Evolutionary conservation across 2,888 invertebrate species (phyloP).

Genomic region (Scaptomyza caliginosa): DNA sequence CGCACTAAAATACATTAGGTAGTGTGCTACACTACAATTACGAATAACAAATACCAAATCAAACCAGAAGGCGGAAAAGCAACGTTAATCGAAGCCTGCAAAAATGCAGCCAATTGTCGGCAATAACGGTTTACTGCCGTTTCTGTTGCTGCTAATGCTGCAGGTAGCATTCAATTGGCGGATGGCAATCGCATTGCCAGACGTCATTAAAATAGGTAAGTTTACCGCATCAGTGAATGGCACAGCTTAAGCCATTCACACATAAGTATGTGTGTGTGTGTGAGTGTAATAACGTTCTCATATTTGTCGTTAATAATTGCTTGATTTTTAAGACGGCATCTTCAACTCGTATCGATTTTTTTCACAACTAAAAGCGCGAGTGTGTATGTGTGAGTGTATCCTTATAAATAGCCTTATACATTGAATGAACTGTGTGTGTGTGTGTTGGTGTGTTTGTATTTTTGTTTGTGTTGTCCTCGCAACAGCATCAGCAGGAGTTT

Average conservation of each 20-base stretch:
- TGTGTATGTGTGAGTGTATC: conserved; percentile 31
- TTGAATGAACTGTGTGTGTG: conserved; percentile 25
- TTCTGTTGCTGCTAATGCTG: conserved; percentile 43
- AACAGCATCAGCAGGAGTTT: background rate
- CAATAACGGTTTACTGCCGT: conserved; percentile 22
- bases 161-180: conserved; percentile 40
- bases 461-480: conserved; percentile 37
- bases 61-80: background rate
- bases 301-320: conserved; percentile 1
- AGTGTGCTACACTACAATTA: background rate
- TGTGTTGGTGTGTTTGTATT: conserved; percentile 34
- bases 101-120: conserved; percentile 44
- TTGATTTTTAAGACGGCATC: conserved; percentile 30
- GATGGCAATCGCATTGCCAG: conserved; percentile 73
- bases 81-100: background rate
- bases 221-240: conserved; percentile 18
- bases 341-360: conserved; percentile 75
- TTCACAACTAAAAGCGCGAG: conserved; percentile 56
- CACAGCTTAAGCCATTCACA: conserved; percentile 15
- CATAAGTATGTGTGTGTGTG: background rate
- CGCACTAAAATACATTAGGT: background rate
- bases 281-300: background rate
- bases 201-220: conserved; percentile 83
- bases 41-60: conserved; percentile 5
- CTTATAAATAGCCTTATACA: conserved; percentile 20